Evolutionary conservation across 2,888 invertebrate genomes (phyloP), one percentile per base, ranked within the genome.

Genomic region (Chesias legatella): DNA sequence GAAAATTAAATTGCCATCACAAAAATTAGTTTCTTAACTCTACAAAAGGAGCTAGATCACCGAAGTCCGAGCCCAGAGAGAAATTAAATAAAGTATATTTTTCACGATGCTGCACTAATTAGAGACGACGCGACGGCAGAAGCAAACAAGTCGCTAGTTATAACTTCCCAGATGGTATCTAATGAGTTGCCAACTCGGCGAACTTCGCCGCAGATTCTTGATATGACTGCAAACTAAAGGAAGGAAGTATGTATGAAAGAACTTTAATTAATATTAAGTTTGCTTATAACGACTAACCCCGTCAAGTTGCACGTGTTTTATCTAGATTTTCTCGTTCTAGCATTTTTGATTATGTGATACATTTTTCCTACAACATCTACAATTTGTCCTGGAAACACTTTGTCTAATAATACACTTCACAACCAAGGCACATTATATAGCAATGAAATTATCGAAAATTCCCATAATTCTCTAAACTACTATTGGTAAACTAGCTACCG

Each of bases 41-140:
- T 7, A 6, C 21, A 30, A 22, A 22, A 22, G 7, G n/a, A 22
- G 1, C n/a, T n/a, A n/a, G 21, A 8, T 17, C 21, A 9, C 10
- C 6, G 29, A 17, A 44, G 10, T 32, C 17, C 7, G 8, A 24
- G 25, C 28, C 29, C 9, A 34, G 27, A 27, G 25, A 10, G 9
- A 20, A 23, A 17, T 39, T 11, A 25, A 32, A 10, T 10, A 31
- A 24, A 22, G 17, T 33, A 35, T 38, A 40, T 51, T 52, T 49
- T 48, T 43, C 43, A 53, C 43, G 33, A 32, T 28, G 33, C 45
- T 23, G 42, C 20, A 44, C 47, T 63, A 63, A 63, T 59, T 60
- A 55, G 50, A 42, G 50, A 26, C 30, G 40, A 34, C 45, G 33
- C 30, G 40, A 34, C 45, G 33, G 53, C 35, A 43, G 34, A 47